phyloP scores from a whole-genome alignment of 2,797 vertebrate genomes.

The Sebastolobus altivelis region DNA sequence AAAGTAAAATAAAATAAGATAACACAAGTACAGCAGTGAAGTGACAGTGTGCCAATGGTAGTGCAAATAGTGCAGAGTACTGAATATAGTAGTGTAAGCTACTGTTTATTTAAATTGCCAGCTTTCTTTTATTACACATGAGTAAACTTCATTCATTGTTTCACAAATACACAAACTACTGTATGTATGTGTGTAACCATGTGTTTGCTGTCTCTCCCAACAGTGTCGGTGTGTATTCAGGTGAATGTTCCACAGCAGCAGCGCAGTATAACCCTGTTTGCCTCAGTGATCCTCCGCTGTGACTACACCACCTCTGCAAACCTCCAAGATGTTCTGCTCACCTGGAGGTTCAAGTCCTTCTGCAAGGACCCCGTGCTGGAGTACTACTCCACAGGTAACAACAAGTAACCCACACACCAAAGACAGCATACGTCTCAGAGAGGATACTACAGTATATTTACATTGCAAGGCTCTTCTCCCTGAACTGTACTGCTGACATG shows the following conservation, averaged over 20 bases:
- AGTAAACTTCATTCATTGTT: neutral
- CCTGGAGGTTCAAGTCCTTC: conserved; percentile 95
- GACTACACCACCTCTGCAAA: conserved; percentile 93
- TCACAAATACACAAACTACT: conserved; percentile 51
- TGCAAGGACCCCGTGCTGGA: conserved; percentile 96
- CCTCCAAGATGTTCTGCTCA: conserved; percentile 91
- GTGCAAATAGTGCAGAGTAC: too few species aligned
- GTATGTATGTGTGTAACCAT: conserved; percentile 43
- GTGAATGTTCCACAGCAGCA: conserved; percentile 70
- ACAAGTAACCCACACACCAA: conserved; percentile 17
- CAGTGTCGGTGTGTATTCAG: conserved; percentile 75
- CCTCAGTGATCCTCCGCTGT: conserved; percentile 87
- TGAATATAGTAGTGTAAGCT: too few species aligned
- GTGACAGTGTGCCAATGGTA: too few species aligned
- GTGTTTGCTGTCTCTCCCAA: conserved; percentile 1
- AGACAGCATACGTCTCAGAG: neutral
- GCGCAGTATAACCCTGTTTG: conserved; percentile 87
- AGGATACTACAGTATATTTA: neutral
- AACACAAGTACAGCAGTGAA: too few species aligned
- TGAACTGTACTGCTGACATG: neutral
- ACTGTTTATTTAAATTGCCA: neutral
- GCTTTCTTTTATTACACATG: neutral
- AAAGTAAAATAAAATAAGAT: too few species aligned
- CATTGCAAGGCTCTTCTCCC: neutral
- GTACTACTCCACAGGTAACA: conserved; percentile 91